Percentiles rank a stretch among this genome's conserved stretches.
phyloP scores from a whole-genome alignment of 37 sponge, comb jelly and placozoan species.

The Tethya wilhelma region DNA sequence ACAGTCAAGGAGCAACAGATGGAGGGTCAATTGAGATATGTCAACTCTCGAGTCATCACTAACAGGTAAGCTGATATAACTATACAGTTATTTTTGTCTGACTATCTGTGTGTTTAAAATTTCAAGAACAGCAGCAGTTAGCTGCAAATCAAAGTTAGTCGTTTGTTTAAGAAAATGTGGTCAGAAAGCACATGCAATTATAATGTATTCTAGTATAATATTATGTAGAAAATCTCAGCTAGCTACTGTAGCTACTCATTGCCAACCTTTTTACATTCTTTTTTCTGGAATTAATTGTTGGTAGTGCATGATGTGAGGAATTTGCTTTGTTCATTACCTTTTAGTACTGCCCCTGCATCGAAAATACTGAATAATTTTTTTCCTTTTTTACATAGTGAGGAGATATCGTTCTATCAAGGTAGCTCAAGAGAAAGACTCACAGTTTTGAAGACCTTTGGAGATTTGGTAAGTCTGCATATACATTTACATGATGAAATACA shows the following conservation, averaged over 20 bases:
- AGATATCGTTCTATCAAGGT: slow-evolving; percentile 97
- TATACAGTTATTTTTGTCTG: neutral
- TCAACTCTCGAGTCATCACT: slow-evolving; percentile 91
- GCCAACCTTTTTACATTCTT: too few relatives aligned
- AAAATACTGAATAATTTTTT: too few relatives aligned
- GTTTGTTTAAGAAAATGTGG: too few relatives aligned
- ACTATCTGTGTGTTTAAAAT: neutral
- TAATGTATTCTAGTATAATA: too few relatives aligned
- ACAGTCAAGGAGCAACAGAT: slow-evolving; percentile 91
- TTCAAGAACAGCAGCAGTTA: neutral
- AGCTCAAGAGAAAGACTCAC: slow-evolving; percentile 79
- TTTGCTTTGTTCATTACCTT: too few relatives aligned
- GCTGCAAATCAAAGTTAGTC: neutral
- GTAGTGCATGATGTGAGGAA: too few relatives aligned
- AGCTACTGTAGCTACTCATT: too few relatives aligned
- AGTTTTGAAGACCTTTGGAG: slow-evolving; percentile 56
- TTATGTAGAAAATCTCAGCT: too few relatives aligned
- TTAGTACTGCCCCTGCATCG: too few relatives aligned
- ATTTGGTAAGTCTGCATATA: slow-evolving; percentile 54
- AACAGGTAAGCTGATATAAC: slow-evolving; percentile 56
- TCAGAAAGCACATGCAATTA: too few relatives aligned
- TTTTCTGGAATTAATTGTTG: too few relatives aligned
- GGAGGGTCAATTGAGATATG: slow-evolving; percentile 90
- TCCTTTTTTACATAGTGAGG: slow-evolving; percentile 62
- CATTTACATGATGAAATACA: neutral